Percentiles rank a stretch among this genome's conserved stretches.
Conservation (phyloP, 2,888 invertebrate species). For the Eumacrocentrus americanus region DNA sequence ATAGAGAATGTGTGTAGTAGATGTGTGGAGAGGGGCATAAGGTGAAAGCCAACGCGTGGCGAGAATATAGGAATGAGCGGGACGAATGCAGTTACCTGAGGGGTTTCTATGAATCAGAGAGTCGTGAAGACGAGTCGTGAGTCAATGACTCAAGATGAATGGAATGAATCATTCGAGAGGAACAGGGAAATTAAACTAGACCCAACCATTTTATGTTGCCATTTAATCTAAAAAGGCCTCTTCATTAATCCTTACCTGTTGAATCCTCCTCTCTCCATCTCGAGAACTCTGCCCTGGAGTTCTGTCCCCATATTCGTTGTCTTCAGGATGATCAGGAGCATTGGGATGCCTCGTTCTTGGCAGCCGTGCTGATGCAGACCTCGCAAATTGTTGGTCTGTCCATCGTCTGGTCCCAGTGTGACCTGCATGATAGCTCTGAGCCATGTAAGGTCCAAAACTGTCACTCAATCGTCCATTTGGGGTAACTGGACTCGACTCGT, state of each 20-base stretch:
- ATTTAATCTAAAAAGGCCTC: conserved; percentile 5
- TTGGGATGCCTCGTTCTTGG: conserved; percentile 64
- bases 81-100: conserved; percentile 31
- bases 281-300: conserved; percentile 58
- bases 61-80: conserved; percentile 30
- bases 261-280: conserved; percentile 79
- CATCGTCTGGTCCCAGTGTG: conserved; percentile 43
- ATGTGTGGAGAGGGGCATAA: conserved; percentile 15
- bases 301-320: conserved; percentile 60
- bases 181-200: not conserved
- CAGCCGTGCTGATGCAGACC: conserved; percentile 83
- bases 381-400: conserved; percentile 68
- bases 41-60: conserved; percentile 44
- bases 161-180: conserved; percentile 24
- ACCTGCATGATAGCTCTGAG: conserved; percentile 40
- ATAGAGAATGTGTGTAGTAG: conserved; percentile 2
- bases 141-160: conserved; percentile 28
- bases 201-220: not conserved
- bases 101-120: conserved; percentile 38
- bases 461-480: conserved; percentile 36
- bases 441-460: conserved; percentile 35
- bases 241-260: conserved; percentile 66
- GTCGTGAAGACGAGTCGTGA: conserved; percentile 29
- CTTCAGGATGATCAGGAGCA: conserved; percentile 60
- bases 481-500: conserved; percentile 36